These are phyloP conservation scores for Eupithecia insigniata DNA, from an alignment of 2,888 invertebrate genomes.

Conservation along the genomic window DNA sequence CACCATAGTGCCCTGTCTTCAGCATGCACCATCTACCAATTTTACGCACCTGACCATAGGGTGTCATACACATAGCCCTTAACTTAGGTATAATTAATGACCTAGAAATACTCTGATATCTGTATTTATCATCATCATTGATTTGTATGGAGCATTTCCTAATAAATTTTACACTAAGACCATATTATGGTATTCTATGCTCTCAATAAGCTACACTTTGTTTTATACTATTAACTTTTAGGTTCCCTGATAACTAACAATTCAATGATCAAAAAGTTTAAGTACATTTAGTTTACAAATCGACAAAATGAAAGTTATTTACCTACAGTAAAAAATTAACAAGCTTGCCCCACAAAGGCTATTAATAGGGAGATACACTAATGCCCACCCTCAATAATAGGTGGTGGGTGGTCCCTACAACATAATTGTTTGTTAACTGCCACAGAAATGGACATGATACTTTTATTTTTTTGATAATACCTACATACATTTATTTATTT, in stretches of 20 bases:
- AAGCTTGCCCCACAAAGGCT: constrained; percentile 21
- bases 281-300: constrained; percentile 7
- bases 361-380: constrained; percentile 14
- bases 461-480: too few relatives aligned
- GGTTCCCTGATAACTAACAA: not conserved
- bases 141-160: not conserved
- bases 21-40: too few relatives aligned
- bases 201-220: too few relatives aligned
- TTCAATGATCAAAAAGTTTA: not conserved
- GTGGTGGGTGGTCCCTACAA: constrained; percentile 19
- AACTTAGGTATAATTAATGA: not conserved
- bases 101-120: not conserved
- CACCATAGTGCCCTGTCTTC: too few relatives aligned
- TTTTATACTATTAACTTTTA: not conserved
- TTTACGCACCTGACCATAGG: not conserved
- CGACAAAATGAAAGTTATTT: constrained; percentile 22
- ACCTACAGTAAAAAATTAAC: constrained; percentile 27
- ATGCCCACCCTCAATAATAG: not conserved
- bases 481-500: too few relatives aligned
- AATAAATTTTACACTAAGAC: not conserved
- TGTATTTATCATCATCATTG: not conserved
- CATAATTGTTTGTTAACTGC: not conserved
- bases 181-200: too few relatives aligned
- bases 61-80: not conserved
- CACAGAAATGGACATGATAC: not conserved